A percentile compares a stretch with the other conserved stretches of the same genome.
Conservation (phyloP, 2,797 vertebrate genomes). For the Melanotaenia parkinsoni region DNA sequence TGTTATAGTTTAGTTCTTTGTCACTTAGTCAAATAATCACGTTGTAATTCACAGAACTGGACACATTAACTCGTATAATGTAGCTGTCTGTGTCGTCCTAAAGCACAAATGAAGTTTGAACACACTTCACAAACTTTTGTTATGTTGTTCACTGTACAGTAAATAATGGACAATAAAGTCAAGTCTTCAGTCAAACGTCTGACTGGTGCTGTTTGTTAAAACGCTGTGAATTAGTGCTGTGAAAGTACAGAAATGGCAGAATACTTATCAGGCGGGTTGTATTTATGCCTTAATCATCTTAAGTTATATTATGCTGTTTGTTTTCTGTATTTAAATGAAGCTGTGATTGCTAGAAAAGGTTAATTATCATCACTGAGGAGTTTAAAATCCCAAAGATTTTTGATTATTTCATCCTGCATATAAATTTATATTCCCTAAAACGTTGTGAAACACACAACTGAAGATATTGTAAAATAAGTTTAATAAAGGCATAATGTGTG, state of each 20-base stretch:
- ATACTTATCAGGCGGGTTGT: background rate
- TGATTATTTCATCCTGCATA: background rate
- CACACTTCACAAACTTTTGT: too few species aligned
- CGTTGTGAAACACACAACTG: background rate
- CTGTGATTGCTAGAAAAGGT: too few species aligned
- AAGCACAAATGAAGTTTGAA: too few species aligned
- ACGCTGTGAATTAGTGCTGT: background rate
- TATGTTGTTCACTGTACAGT: too few species aligned
- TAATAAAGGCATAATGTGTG: background rate
- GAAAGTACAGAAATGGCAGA: background rate
- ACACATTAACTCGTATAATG: too few species aligned
- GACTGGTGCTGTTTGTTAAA: background rate
- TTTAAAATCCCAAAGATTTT: too few species aligned
- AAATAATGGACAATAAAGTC: background rate
- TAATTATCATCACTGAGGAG: background rate
- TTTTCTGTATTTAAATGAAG: background rate
- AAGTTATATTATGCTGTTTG: background rate
- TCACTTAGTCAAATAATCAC: too few species aligned
- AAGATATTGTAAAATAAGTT: background rate
- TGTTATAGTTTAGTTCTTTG: too few species aligned
- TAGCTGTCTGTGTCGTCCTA: too few species aligned
- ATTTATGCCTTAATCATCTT: background rate
- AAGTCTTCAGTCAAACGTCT: background rate
- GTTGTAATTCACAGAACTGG: too few species aligned
- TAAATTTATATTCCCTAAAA: background rate